phyloP scores from a whole-genome alignment of 2,888 invertebrate genomes.

The Urechis unicinctus region DNA sequence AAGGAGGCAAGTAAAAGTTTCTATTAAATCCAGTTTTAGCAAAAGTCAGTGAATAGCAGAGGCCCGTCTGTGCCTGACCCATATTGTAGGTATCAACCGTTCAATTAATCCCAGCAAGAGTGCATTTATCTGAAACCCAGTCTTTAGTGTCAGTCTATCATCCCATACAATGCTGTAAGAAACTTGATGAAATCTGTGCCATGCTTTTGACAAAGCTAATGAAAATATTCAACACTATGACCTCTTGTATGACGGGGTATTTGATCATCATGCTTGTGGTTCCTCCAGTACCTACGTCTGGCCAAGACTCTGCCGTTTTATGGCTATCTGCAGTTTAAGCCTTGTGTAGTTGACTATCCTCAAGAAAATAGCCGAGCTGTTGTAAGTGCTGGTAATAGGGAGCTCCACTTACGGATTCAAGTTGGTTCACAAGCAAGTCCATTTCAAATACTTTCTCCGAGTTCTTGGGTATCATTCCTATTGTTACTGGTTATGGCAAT shows the following conservation, averaged over 20 bases:
- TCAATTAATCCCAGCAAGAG: too few species aligned
- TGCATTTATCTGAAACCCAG: too few species aligned
- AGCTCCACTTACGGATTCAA: slow-evolving; percentile 65
- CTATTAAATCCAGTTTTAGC: too few species aligned
- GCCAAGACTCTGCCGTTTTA: slow-evolving; percentile 80
- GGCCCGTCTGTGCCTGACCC: too few species aligned
- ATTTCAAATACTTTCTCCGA: slow-evolving; percentile 2
- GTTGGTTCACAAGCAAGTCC: too few species aligned
- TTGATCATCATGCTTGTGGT: too few species aligned
- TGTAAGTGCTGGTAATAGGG: slow-evolving; percentile 79
- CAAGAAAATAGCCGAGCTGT: slow-evolving; percentile 62
- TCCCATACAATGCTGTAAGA: too few species aligned
- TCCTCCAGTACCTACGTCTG: slow-evolving; percentile 71
- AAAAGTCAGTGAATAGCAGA: too few species aligned
- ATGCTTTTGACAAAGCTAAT: background rate
- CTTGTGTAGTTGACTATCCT: slow-evolving; percentile 73
- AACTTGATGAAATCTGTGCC: too few species aligned
- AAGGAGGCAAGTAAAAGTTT: slow-evolving; percentile 75
- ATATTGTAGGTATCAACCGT: too few species aligned
- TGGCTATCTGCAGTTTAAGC: slow-evolving; percentile 76
- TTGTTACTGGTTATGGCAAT: background rate
- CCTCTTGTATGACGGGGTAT: too few species aligned
- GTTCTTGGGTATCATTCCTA: background rate
- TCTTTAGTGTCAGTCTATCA: too few species aligned
- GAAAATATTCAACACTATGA: background rate